Percentiles rank a stretch among this genome's conserved stretches.
Conservation (phyloP, 2,797 vertebrate genomes). For the Neosilurus mollespiculum region DNA sequence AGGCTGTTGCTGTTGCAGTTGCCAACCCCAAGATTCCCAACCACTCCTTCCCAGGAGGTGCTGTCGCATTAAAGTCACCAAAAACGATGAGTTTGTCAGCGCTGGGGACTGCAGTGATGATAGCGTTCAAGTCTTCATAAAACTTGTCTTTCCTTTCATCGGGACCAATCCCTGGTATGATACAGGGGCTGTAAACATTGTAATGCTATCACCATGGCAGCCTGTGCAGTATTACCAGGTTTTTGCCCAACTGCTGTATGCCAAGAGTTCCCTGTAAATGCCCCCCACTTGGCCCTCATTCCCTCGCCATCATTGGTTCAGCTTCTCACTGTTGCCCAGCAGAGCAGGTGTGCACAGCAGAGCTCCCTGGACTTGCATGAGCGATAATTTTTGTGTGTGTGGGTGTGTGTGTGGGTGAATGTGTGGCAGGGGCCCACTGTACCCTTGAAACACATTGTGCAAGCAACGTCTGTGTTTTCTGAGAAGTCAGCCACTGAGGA, state of each 20-base stretch:
- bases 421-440: constrained; percentile 35
- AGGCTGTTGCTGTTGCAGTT: too few species aligned
- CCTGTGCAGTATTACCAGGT: constrained; percentile 67
- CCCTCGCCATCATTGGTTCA: constrained; percentile 33
- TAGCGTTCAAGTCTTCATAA: too few species aligned
- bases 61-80: too few species aligned
- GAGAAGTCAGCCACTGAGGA: constrained; percentile 45
- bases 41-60: too few species aligned
- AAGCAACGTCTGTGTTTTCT: constrained; percentile 58
- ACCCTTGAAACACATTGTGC: constrained; percentile 67
- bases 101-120: too few species aligned
- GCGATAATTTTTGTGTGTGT: constrained; percentile 62
- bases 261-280: constrained; percentile 60
- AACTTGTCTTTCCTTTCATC: too few species aligned
- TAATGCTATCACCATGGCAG: constrained; percentile 77
- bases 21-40: too few species aligned
- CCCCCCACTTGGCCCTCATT: constrained; percentile 61
- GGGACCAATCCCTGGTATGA: too few species aligned
- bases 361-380: constrained; percentile 66
- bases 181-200: constrained; percentile 75
- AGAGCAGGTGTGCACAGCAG: constrained; percentile 76
- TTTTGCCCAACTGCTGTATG: constrained; percentile 65
- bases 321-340: constrained; percentile 63
- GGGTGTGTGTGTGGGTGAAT: constrained; percentile 28
- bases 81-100: too few species aligned